Evolutionary conservation across 2,797 vertebrate species (phyloP), one percentile per base, ranked within the genome.

Genomic region (Podargus strigoides): DNA sequence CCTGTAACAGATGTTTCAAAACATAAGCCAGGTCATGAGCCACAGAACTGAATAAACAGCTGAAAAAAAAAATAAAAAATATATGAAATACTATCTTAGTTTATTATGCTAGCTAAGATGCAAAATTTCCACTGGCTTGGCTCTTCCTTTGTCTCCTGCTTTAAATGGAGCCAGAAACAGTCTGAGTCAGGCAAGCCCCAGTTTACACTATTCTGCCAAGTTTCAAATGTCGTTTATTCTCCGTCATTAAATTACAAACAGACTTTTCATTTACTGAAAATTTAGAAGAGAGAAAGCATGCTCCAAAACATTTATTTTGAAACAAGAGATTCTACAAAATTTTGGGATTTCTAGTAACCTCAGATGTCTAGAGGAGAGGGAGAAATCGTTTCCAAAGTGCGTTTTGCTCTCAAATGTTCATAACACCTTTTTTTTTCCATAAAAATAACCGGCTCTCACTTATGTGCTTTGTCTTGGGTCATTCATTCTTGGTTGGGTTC

Each of bases 1-100:
- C 27, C 23, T 9, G 47, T 53, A 96, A 91, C 87, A 97, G 91
- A 95, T 94, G 91, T 94, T 92, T 93, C 69, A 93, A 93, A 96
- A 93, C 83, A 60, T 69, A 83, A 87, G 69, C 66, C 62, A 92
- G 92, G 91, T 92, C 91, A 81, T 94, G 59, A 93, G 69, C 69
- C 62, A 69, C 34, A 62, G 76, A 69, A 81, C 39, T 79, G 67
- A 90, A 86, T 67, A 92, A 94, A 96, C 53, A 88, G 26, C 34
- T 52, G 30, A 30, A 24, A 21, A 28, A 49, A 21, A 21, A 28
- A 56, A 52, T 36, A 30, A 15, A 12, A 44, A 50, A 50, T n/a
- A n/a, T n/a, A n/a, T n/a, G 50, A 52, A 93, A 86, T 26, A n/a
- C 5, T 67, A 16, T 58, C 60, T 44, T 59, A 36, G 28, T 41